Evolutionary conservation across 2,113 vertebrate species (phyloP).

Genomic region (Bubo blakistoni): DNA sequence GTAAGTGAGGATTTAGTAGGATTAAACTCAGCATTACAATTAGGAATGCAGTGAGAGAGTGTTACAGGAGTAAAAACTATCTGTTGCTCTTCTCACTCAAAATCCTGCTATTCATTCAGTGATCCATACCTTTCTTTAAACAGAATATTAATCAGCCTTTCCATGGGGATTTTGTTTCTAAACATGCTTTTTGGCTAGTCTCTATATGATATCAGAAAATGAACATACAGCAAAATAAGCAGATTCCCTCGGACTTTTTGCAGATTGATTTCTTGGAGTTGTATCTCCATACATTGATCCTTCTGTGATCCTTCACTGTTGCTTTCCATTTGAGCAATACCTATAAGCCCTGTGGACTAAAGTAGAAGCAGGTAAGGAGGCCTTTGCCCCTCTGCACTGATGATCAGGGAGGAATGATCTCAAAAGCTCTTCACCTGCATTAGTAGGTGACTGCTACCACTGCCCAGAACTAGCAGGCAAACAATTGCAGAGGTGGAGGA

Average conservation of each 20-base stretch:
- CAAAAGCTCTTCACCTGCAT: neutral
- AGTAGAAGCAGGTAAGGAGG: neutral
- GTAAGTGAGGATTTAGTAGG: neutral
- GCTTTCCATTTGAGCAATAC: neutral
- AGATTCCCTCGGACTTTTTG: neutral
- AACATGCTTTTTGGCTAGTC: neutral
- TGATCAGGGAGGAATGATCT: neutral
- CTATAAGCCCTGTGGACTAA: neutral
- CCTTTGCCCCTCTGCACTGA: neutral
- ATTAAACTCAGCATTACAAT: neutral
- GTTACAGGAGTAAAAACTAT: neutral
- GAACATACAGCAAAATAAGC: neutral
- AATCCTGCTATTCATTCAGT: neutral
- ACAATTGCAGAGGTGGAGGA: neutral
- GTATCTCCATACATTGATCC: neutral
- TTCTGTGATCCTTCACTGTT: neutral
- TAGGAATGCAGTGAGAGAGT: neutral
- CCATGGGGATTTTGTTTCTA: neutral
- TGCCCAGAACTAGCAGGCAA: neutral
- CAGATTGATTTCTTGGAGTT: neutral
- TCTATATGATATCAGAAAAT: neutral
- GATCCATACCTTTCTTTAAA: neutral
- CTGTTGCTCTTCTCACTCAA: neutral
- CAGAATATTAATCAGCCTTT: neutral
- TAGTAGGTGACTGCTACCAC: neutral